These are phyloP conservation scores for Alouatta palliata DNA, from an alignment of 2,113 vertebrate species.

Conservation along the genomic window DNA sequence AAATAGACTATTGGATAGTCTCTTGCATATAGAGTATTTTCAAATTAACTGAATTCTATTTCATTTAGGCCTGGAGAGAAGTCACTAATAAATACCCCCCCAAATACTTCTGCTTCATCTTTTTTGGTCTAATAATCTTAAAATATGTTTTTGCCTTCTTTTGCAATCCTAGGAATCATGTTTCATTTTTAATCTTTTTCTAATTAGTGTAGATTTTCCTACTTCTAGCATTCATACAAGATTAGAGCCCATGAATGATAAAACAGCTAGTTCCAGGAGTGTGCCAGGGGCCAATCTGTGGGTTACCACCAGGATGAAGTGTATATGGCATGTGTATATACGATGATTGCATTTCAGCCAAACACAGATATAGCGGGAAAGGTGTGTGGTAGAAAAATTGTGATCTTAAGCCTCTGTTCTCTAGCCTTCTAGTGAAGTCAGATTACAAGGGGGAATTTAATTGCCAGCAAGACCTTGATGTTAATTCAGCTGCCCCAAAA, in stretches of 20 bases:
- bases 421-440: neutral
- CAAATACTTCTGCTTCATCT: neutral
- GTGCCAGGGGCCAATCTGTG: neutral
- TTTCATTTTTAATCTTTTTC: neutral
- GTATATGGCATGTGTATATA: accelerated
- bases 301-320: neutral
- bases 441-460: neutral
- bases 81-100: neutral
- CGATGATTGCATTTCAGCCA: neutral
- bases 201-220: neutral
- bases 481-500: neutral
- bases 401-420: neutral
- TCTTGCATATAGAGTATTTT: slow-evolving; percentile 21
- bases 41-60: neutral
- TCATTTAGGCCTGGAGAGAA: slow-evolving; percentile 4
- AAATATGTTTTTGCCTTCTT: neutral
- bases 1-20: slow-evolving; percentile 1
- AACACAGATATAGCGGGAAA: neutral
- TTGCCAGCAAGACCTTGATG: neutral
- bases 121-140: neutral
- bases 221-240: neutral
- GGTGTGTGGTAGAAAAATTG: neutral
- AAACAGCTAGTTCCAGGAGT: neutral
- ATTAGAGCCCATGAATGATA: neutral
- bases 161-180: neutral